A percentile compares a stretch with the other conserved stretches of the same genome.
These are phyloP conservation scores for Stenoptilia bipunctidactyla DNA, from an alignment of 2,888 invertebrate genomes.

Conservation along the genomic window DNA sequence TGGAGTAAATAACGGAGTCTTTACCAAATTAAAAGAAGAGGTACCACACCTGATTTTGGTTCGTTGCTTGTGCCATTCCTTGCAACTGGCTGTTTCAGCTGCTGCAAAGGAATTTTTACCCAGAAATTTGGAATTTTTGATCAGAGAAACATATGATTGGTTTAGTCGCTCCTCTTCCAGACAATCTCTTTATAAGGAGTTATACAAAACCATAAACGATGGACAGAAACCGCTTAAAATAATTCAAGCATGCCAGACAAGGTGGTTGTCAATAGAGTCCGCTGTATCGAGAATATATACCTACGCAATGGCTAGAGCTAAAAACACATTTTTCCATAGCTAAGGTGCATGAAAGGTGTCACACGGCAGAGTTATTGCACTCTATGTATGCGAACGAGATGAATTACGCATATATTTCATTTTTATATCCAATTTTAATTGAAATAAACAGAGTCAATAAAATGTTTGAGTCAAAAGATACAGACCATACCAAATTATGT, in stretches of 20 bases:
- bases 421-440: conserved; percentile 13
- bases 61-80: conserved; percentile 30
- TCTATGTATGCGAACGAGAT: conserved; percentile 14
- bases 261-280: conserved; percentile 5
- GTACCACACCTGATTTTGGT: conserved; percentile 23
- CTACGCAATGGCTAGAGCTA: conserved; percentile 12
- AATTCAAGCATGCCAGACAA: conserved; percentile 16
- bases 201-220: conserved; percentile 18
- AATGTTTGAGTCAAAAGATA: conserved; percentile 13
- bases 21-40: conserved; percentile 23
- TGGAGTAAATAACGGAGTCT: conserved; percentile 28
- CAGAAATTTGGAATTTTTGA: conserved; percentile 27
- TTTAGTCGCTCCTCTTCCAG: conserved; percentile 20
- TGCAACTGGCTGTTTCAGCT: conserved; percentile 18
- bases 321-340: conserved; percentile 13
- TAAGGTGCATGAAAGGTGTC: conserved; percentile 14
- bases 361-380: conserved; percentile 13
- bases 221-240: conserved; percentile 19
- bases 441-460: conserved; percentile 11
- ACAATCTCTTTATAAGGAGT: conserved; percentile 11
- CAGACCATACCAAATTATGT: conserved; percentile 9
- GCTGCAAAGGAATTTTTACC: conserved; percentile 15
- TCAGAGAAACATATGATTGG: conserved; percentile 22
- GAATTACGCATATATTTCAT: conserved; percentile 14
- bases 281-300: conserved; percentile 8